Evolutionary conservation across 53 echinoderm and acorn worm genomes (phyloP), one percentile per base, ranked within the genome.

Genomic region (Luidia sarsii): DNA sequence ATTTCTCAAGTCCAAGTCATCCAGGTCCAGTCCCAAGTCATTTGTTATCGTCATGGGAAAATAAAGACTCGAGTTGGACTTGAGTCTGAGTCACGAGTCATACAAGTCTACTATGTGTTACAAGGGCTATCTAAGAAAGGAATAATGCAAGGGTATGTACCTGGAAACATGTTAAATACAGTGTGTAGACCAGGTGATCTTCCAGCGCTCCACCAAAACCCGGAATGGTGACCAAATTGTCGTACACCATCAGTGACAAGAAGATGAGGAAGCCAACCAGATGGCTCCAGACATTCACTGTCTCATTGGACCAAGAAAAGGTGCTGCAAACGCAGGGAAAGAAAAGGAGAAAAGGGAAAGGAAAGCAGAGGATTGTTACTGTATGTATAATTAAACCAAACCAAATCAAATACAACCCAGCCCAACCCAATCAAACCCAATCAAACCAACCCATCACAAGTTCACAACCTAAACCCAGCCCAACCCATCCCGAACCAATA

Each of bases 211-310:
- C 97, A 46, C 87, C 57, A 33, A 89, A 93, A 33, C 22, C 59
- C 1, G 97, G 93, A 1, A 96, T 90, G 63, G 89, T 82, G 15
- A 96, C 73, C 5, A 80, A 49, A 56, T 93, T 96, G 61, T 93
- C 97, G 73, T 96, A 96, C 19, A 93, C 79, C 39, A 74, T 67
- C 51, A 96, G 43, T 0, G 80, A 50, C 25, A 96, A 82, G 82
- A 96, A 96, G 68, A 96, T 62, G 14, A 96, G 25, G 80, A 96
- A 96, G 6, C 97, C 97, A 22, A 90, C 35, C 22, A 92, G 46
- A 54, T 96, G 97, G 15, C 91, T 93, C 97, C 97, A 96, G 0
- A 96, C 85, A 22, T 96, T 96, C 24, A 96, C 79, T 0, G 97
- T 90, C 79, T 96, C 97, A 84, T 96, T 96, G 39, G 97, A 96